Percentiles rank a stretch among this genome's conserved stretches.
Evolutionary conservation across 1,140 invertebrate genomes (phyloP).

Genomic region (Lithobius niger): DNA sequence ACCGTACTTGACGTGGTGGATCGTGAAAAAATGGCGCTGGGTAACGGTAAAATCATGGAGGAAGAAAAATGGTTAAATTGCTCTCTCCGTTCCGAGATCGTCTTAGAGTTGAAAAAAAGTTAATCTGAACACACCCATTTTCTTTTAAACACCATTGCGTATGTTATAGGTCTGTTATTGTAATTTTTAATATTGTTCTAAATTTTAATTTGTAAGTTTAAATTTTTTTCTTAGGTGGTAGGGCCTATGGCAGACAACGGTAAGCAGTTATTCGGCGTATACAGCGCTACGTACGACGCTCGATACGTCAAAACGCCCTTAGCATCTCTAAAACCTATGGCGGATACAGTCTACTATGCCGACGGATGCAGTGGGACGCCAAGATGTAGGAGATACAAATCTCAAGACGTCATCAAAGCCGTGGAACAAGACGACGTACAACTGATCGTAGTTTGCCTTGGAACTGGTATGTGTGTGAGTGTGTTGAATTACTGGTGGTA

Average conservation of each 20-base stretch:
- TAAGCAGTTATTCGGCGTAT: slow-evolving; percentile 27
- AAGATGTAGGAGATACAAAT: slow-evolving; percentile 22
- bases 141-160: too few relatives aligned
- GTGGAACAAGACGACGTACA: slow-evolving; percentile 19
- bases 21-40: too few relatives aligned
- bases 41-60: too few relatives aligned
- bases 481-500: too few relatives aligned
- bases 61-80: too few relatives aligned
- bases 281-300: slow-evolving; percentile 22
- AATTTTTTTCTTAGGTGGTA: slow-evolving; percentile 18
- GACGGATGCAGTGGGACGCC: slow-evolving; percentile 22
- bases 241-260: slow-evolving; percentile 31
- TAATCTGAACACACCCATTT: too few relatives aligned
- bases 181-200: too few relatives aligned
- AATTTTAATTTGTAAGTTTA: slow-evolving; percentile 2
- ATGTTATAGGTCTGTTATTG: too few relatives aligned
- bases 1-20: too few relatives aligned
- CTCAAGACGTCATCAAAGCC: slow-evolving; percentile 17
- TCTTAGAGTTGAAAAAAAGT: too few relatives aligned
- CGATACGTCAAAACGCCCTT: slow-evolving; percentile 24
- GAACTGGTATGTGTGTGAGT: slow-evolving; percentile 31
- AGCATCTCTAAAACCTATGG: slow-evolving; percentile 19
- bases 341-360: slow-evolving; percentile 15
- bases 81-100: too few relatives aligned
- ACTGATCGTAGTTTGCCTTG: slow-evolving; percentile 27